Conservation (phyloP, 2,113 vertebrate genomes). For the Trematocara zebra region DNA sequence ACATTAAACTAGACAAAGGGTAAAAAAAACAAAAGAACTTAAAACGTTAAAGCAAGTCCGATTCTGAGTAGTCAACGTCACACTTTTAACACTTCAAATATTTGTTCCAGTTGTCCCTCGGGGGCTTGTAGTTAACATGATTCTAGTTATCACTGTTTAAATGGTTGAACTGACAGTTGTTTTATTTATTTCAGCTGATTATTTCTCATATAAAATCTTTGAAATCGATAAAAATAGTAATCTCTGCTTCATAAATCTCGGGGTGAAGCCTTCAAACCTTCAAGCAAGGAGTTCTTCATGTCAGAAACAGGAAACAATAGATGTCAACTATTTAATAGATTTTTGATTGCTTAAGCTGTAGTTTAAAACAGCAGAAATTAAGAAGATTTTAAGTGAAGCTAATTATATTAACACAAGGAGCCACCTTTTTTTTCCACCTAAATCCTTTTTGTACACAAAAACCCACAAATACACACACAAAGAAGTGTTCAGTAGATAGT, state of each 20-base stretch:
- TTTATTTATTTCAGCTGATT: background rate
- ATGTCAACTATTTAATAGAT: background rate
- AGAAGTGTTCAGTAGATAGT: constrained; percentile 16
- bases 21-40: background rate
- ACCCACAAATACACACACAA: background rate
- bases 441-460: background rate
- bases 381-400: background rate
- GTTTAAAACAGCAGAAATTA: background rate
- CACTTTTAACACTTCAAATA: background rate
- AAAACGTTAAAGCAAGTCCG: background rate
- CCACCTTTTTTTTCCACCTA: background rate
- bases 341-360: background rate
- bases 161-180: background rate
- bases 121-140: background rate
- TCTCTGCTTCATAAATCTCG: background rate
- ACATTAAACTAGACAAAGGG: background rate
- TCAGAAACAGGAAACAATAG: background rate
- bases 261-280: background rate
- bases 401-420: background rate
- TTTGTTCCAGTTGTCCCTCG: background rate
- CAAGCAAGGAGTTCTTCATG: background rate
- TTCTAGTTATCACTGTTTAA: background rate
- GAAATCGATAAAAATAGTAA: background rate
- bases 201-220: background rate
- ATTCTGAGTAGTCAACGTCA: background rate